Evolutionary conservation across 1,140 invertebrate genomes (phyloP).

Genomic region (Drosophila tropicalis): DNA sequence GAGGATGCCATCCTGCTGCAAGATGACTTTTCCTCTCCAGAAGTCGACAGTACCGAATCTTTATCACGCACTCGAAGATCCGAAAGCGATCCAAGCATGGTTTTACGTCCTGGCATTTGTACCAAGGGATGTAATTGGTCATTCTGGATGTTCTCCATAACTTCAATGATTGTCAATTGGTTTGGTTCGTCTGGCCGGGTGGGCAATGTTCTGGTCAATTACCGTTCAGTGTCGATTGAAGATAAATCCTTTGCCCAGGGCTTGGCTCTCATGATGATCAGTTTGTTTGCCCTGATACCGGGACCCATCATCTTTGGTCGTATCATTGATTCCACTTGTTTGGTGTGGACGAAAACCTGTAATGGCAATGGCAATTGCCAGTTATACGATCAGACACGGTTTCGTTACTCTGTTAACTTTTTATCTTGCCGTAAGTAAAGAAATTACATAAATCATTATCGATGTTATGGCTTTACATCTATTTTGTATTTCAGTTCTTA

Average conservation of each 20-base stretch:
- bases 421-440: constrained; percentile 84
- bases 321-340: constrained; percentile 87
- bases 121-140: constrained; percentile 83
- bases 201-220: constrained; percentile 86
- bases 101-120: constrained; percentile 85
- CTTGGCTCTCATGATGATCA: constrained; percentile 86
- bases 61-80: constrained; percentile 37
- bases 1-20: constrained; percentile 48
- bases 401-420: constrained; percentile 86
- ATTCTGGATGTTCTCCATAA: constrained; percentile 83
- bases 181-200: constrained; percentile 86
- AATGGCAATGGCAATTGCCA: constrained; percentile 87
- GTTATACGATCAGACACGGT: constrained; percentile 86
- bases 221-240: constrained; percentile 85
- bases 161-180: constrained; percentile 84
- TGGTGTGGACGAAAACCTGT: constrained; percentile 87
- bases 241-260: constrained; percentile 88
- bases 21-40: constrained; percentile 42
- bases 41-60: constrained; percentile 17
- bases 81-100: constrained; percentile 29
- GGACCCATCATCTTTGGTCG: constrained; percentile 87
- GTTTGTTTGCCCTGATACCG: constrained; percentile 87
- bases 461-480: background rate
- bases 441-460: background rate
- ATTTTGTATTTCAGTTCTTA: constrained; percentile 82